A percentile compares a stretch with the other conserved stretches of the same genome.
These are phyloP conservation scores for Ophioninae sp. DNA, from an alignment of 2,888 invertebrate species.

Conservation along the genomic window DNA sequence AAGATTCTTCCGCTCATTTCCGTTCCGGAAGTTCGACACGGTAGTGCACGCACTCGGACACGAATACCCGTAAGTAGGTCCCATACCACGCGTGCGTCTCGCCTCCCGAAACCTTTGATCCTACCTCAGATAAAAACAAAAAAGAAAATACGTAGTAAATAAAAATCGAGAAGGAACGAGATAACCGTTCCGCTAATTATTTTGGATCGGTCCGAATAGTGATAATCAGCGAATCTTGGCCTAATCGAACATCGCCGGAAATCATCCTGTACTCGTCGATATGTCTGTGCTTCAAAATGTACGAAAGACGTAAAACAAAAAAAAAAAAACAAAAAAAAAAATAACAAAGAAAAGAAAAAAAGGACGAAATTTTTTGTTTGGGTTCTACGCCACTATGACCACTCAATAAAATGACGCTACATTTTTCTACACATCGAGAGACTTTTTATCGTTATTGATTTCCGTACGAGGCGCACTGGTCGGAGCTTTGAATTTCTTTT, in stretches of 20 bases:
- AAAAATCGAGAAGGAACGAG: slow-evolving; percentile 18
- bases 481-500: neutral
- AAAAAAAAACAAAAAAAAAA: neutral
- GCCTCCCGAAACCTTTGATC: slow-evolving; percentile 49
- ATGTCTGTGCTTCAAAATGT: slow-evolving; percentile 46
- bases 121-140: slow-evolving; percentile 43
- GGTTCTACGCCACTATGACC: neutral
- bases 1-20: slow-evolving; percentile 59
- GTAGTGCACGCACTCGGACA: slow-evolving; percentile 26
- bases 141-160: slow-evolving; percentile 21
- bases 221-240: slow-evolving; percentile 54
- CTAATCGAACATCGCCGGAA: slow-evolving; percentile 51
- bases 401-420: neutral
- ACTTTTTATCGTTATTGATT: neutral
- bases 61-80: neutral
- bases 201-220: slow-evolving; percentile 48
- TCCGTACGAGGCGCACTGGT: neutral
- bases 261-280: slow-evolving; percentile 35
- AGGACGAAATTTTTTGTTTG: no score
- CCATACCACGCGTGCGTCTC: slow-evolving; percentile 38
- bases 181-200: slow-evolving; percentile 47
- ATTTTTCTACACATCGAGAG: neutral
- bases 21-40: slow-evolving; percentile 48
- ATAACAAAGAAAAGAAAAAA: no score
- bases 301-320: slow-evolving; percentile 21